phyloP scores from a whole-genome alignment of 2,888 invertebrate genomes.

The Arge pagana region DNA sequence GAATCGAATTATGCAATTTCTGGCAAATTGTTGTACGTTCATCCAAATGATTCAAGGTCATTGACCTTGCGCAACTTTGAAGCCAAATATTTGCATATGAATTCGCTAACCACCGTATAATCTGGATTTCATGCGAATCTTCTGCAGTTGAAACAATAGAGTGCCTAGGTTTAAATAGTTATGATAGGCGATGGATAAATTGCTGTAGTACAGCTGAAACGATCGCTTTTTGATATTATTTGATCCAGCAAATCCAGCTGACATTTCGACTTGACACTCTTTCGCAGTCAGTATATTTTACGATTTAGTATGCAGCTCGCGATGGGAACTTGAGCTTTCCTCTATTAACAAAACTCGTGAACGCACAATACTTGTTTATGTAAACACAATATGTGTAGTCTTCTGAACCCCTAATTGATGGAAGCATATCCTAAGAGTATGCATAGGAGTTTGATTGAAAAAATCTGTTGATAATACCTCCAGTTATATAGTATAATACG shows the following conservation, averaged over 20 bases:
- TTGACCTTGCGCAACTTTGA: not conserved
- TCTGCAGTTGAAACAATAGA: conserved; percentile 10
- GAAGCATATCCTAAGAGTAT: conserved; percentile 11
- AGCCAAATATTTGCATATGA: conserved; percentile 6
- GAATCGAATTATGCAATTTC: too few relatives aligned
- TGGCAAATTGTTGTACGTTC: too few relatives aligned
- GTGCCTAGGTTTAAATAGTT: not conserved
- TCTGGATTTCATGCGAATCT: conserved; percentile 10
- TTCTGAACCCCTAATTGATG: too few relatives aligned
- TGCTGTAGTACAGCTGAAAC: conserved; percentile 4
- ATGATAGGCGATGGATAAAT: not conserved
- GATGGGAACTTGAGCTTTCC: conserved; percentile 18
- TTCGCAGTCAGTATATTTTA: conserved; percentile 1
- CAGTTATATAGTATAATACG: conserved; percentile 18
- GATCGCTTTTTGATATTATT: conserved; percentile 1
- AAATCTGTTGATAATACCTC: conserved; percentile 4
- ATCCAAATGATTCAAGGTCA: conserved; percentile 1
- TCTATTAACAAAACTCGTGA: conserved; percentile 13
- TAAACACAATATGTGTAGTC: conserved; percentile 10
- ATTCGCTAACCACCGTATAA: not conserved
- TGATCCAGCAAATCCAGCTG: too few relatives aligned
- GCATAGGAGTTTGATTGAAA: conserved; percentile 2
- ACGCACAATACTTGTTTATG: conserved; percentile 10
- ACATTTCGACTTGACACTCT: conserved; percentile 1
- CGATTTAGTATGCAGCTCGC: conserved; percentile 8